Conservation (phyloP, 1,140 invertebrate genomes). For the Hetaerina americana region DNA sequence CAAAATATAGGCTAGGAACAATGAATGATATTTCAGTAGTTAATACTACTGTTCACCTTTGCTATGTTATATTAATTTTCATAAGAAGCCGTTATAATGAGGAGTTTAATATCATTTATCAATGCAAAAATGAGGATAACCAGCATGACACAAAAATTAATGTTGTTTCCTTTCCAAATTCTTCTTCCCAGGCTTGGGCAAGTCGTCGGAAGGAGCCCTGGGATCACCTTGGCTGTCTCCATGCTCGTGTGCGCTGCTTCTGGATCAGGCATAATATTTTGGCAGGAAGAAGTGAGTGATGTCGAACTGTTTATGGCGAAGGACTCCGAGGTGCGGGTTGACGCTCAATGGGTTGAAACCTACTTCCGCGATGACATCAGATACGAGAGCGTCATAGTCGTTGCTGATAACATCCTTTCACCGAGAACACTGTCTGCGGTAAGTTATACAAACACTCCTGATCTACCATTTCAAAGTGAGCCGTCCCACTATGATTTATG, state of each 20-base stretch:
- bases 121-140: too few relatives aligned
- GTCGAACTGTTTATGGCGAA: slow-evolving; percentile 16
- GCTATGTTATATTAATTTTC: too few relatives aligned
- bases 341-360: slow-evolving; percentile 28
- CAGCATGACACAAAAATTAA: too few relatives aligned
- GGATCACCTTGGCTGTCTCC: slow-evolving; percentile 25
- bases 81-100: too few relatives aligned
- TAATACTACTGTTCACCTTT: too few relatives aligned
- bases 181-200: slow-evolving; percentile 24
- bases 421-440: slow-evolving; percentile 30
- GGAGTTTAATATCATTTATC: too few relatives aligned
- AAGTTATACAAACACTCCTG: too few relatives aligned
- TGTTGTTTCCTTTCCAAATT: too few relatives aligned
- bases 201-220: slow-evolving; percentile 26
- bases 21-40: too few relatives aligned
- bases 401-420: slow-evolving; percentile 30
- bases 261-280: slow-evolving; percentile 14
- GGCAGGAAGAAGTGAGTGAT: slow-evolving; percentile 17
- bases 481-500: too few relatives aligned
- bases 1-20: too few relatives aligned
- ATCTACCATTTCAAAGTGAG: too few relatives aligned
- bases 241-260: slow-evolving; percentile 9
- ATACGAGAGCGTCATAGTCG: slow-evolving; percentile 32
- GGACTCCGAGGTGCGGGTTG: slow-evolving; percentile 20
- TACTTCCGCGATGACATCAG: slow-evolving; percentile 30